Evolutionary conservation across 2,888 invertebrate genomes (phyloP).

Genomic region (Cheilosia scutellata): DNA sequence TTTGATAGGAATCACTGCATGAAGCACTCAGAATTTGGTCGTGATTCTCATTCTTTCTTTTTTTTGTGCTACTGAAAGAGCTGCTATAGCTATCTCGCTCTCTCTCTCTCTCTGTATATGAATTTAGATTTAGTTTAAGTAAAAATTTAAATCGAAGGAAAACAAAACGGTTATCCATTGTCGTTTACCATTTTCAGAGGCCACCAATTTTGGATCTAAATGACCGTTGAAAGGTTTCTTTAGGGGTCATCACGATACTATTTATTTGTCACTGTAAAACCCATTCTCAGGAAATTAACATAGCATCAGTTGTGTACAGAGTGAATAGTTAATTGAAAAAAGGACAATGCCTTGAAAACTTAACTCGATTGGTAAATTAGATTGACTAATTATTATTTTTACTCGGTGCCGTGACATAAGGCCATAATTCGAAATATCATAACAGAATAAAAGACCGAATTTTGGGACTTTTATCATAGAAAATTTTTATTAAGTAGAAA

Average conservation of each 20-base stretch:
- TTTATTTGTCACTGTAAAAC: slow-evolving; percentile 12
- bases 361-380: too few species aligned
- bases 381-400: too few species aligned
- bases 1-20: slow-evolving; percentile 64
- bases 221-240: slow-evolving; percentile 38
- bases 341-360: too few species aligned
- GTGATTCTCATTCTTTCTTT: slow-evolving; percentile 45
- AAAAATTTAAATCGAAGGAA: slow-evolving; percentile 25
- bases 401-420: too few species aligned
- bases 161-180: slow-evolving; percentile 31
- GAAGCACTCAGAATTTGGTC: slow-evolving; percentile 55
- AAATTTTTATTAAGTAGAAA: too few species aligned
- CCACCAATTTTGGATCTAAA: slow-evolving; percentile 54
- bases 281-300: slow-evolving; percentile 48
- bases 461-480: too few species aligned
- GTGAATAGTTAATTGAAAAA: slow-evolving; percentile 26
- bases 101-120: slow-evolving; percentile 33
- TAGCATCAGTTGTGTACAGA: slow-evolving; percentile 6
- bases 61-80: too few species aligned
- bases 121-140: slow-evolving; percentile 49
- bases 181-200: slow-evolving; percentile 29
- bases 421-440: too few species aligned
- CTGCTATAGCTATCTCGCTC: background rate
- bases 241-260: slow-evolving; percentile 58
- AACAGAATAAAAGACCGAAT: too few species aligned